A percentile compares a stretch with the other conserved stretches of the same genome.
These are phyloP conservation scores for Cataglyphis rosenhaueri DNA, from an alignment of 2,888 invertebrate genomes.

Conservation along the genomic window DNA sequence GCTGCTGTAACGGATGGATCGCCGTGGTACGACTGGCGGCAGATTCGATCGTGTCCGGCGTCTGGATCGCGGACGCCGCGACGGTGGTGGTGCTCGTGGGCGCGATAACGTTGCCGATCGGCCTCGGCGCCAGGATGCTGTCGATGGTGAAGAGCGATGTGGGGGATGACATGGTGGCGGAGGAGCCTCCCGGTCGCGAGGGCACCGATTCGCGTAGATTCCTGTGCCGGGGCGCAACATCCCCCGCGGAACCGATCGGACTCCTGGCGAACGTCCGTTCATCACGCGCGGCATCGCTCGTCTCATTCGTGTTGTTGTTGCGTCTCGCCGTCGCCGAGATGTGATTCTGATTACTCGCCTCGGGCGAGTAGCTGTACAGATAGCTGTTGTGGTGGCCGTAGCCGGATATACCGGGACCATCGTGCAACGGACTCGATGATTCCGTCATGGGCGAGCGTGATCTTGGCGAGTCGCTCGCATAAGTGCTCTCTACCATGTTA, in stretches of 20 bases:
- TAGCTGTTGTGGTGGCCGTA: conserved; percentile 73
- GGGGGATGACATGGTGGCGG: conserved; percentile 86
- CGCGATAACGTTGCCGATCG: conserved; percentile 85
- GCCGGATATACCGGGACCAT: conserved; percentile 77
- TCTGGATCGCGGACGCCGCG: conserved; percentile 67
- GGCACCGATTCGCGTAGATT: conserved; percentile 81
- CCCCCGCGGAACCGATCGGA: conserved; percentile 73
- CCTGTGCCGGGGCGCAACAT: conserved; percentile 72
- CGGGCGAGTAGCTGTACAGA: conserved; percentile 80
- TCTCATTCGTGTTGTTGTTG: conserved; percentile 23
- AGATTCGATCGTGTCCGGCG: conserved; percentile 71
- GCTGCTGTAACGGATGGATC: conserved; percentile 83
- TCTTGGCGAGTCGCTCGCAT: conserved; percentile 82
- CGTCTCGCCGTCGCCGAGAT: conserved; percentile 60
- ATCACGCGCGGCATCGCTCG: conserved; percentile 42
- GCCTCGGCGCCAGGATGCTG: conserved; percentile 92
- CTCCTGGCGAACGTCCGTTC: conserved; percentile 75
- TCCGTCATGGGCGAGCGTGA: conserved; percentile 84
- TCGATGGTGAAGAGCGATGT: conserved; percentile 93
- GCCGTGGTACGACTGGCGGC: conserved; percentile 72
- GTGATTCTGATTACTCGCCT: conserved; percentile 61
- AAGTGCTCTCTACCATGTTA: conserved; percentile 84
- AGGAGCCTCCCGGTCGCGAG: conserved; percentile 60
- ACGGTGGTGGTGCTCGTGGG: conserved; percentile 78
- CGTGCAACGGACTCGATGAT: conserved; percentile 81